Base-by-base conservation (phyloP, 2,888 invertebrate species). In the Eupithecia subumbrata region DNA sequence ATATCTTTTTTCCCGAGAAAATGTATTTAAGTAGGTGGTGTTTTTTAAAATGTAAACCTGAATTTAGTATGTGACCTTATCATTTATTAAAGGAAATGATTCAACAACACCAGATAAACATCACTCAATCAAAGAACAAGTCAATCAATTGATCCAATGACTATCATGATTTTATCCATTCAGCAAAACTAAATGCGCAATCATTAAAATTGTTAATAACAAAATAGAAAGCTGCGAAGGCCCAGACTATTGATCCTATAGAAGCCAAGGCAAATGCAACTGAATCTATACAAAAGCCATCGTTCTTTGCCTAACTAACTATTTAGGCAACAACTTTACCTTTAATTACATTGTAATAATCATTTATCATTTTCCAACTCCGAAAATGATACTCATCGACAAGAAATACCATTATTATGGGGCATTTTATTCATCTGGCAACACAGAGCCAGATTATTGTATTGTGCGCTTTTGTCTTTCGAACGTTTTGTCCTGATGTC, bases 331-430 rank as follows among this genome's bases (percentile, higher is more conserved):
- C 90, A 90, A 67, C 88, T 90, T 88, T 84, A 87, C 81, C 90
- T 92, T 92, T 94, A 94, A 94, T 94, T 94, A 93, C 82, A 87
- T 91, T 93, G 92, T 93, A 78, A 83, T 84, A 87, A 84, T 91
- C 94, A 94, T 94, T 94, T 90, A 94, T 94, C 94, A 94, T 84
- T 87, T 89, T 91, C 90, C 88, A 89, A 86, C 86, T 82, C 87
- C 83, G 79, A 90, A 89, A 87, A 89, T 84, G 80, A 85, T 81
- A 79, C 74, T 76, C 81, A 78, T 80, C 77, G 78, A 80, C 81
- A 82, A 85, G 84, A 84, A 84, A 81, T 83, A 80, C 86, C 84
- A 83, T 83, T 86, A 83, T 83, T 85, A 83, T 84, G 81, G 81
- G 83, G 80, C 79, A 80, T 81, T 84, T 87, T 74, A 82, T 87